Conservation (phyloP, 2,888 invertebrate genomes). For the Xanthorhoe designata region DNA sequence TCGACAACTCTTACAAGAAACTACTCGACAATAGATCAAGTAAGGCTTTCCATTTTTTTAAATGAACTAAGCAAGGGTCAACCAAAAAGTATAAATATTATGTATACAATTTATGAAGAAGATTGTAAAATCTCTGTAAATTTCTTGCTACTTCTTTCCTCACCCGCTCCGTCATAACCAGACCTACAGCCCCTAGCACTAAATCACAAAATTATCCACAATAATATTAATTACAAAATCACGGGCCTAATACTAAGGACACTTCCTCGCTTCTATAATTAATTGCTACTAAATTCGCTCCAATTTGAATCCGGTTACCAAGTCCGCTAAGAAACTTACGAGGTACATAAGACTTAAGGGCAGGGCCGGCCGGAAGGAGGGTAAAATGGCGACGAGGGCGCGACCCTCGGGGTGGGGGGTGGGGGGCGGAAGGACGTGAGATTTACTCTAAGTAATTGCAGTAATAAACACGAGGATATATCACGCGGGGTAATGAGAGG, state of each 20-base stretch:
- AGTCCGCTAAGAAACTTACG: constrained; percentile 85
- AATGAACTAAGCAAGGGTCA: no score
- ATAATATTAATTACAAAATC: constrained; percentile 78
- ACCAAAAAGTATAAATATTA: no score
- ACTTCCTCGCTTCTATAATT: constrained; percentile 82
- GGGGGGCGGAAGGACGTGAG: constrained; percentile 84
- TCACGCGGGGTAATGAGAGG: constrained; percentile 85
- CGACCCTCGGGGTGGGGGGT: constrained; percentile 73
- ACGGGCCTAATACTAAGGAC: constrained; percentile 73
- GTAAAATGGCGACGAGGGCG: constrained; percentile 81
- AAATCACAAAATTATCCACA: constrained; percentile 70
- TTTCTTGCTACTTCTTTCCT: constrained; percentile 12
- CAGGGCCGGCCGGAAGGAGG: constrained; percentile 84
- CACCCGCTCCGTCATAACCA: constrained; percentile 25
- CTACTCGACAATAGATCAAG: no score
- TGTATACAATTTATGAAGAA: no score
- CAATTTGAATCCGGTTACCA: constrained; percentile 85
- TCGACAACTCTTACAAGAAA: no score
- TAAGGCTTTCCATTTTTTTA: no score
- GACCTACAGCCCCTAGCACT: constrained; percentile 54
- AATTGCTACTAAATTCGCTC: constrained; percentile 86
- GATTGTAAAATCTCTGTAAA: neutral
- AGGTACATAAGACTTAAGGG: constrained; percentile 86
- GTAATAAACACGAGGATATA: constrained; percentile 86
- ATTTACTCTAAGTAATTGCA: constrained; percentile 87